Percentiles rank a stretch among this genome's conserved stretches.
These are phyloP conservation scores for Oreochromis grahami DNA, from an alignment of 2,797 vertebrate species.

Conservation along the genomic window DNA sequence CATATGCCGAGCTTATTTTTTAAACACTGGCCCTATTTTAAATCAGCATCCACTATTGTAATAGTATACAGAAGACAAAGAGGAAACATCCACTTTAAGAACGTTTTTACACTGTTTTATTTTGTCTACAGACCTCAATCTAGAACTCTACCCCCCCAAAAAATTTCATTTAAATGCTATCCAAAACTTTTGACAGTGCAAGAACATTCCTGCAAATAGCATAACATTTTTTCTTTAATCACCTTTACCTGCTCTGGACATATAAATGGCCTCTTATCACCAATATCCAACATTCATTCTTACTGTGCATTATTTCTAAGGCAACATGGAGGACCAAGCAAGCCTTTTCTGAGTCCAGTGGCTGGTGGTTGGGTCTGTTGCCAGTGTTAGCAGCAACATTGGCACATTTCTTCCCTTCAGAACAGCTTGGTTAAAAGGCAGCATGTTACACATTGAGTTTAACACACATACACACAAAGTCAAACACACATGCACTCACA, in stretches of 20 bases:
- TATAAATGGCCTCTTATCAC: constrained; percentile 13
- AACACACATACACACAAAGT: constrained; percentile 18
- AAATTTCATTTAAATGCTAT: constrained; percentile 50
- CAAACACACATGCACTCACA: background rate
- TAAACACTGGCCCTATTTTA: background rate
- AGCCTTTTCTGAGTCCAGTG: constrained; percentile 39
- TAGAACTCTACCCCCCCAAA: background rate
- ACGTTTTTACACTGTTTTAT: rapidly evolving
- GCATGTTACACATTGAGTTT: constrained; percentile 62
- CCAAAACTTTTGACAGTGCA: constrained; percentile 40
- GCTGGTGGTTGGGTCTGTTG: constrained; percentile 58
- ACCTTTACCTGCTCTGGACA: constrained; percentile 23
- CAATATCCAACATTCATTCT: constrained; percentile 58
- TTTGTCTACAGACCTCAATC: background rate
- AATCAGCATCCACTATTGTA: background rate
- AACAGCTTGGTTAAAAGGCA: constrained; percentile 74
- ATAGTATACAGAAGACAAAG: background rate
- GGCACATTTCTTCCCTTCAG: constrained; percentile 29
- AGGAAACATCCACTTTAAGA: background rate
- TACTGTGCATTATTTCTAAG: constrained; percentile 77
- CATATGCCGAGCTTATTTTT: rapidly evolving
- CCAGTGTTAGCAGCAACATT: constrained; percentile 47
- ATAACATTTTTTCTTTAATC: constrained; percentile 10
- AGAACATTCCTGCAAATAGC: constrained; percentile 49
- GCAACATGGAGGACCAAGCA: constrained; percentile 73